Evolutionary conservation across 2,113 vertebrate genomes (phyloP), one percentile per base, ranked within the genome.

Genomic region (Recurvirostra avosetta): DNA sequence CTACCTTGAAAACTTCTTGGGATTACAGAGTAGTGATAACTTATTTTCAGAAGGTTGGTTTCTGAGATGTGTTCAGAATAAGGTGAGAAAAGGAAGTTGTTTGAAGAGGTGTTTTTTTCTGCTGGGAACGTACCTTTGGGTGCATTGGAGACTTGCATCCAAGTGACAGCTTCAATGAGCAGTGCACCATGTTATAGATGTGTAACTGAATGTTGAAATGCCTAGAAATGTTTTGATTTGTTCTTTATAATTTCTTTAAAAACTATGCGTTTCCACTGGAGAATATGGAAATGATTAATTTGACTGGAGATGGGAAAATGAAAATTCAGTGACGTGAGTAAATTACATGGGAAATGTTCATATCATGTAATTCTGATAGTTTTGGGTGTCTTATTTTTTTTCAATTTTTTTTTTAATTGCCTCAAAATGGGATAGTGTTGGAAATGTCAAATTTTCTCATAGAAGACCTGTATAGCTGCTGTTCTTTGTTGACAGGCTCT

Each of bases 141-240:
- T 49, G 10, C 0, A 0, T 45, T 74, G 22, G 53, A 70, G 41
- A 2, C 49, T 61, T 73, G 9, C 13, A 17, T 65, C 32, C 0
- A 4, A 63, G 67, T 63, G 27, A 19, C 22, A 73, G 22, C 55
- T 72, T 73, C 43, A 45, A 4, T 7, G 43, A 76, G 40, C n/a
- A 38, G 21, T 32, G 29, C 12, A 36, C 19, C 4, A 2, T 55
- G 47, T 76, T 83, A 32, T 2, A 12, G n/a, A 17, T 71, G 26
- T 71, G 18, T 49, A 81, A 22, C 3, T 86, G 27, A 67, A 63
- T 71, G 21, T 21, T 71, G 36, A 81, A 90, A 85, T 74, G 6
- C 2, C 12, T 55, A 41, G 36, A 79, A 50, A 66, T 52, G 6
- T 45, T 58, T 49, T 30, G 10, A 15, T 61, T 73, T 40, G 17